A percentile compares a stretch with the other conserved stretches of the same genome.
phyloP scores from a whole-genome alignment of 2,113 vertebrate species.

The Chelonoidis abingdonii region DNA sequence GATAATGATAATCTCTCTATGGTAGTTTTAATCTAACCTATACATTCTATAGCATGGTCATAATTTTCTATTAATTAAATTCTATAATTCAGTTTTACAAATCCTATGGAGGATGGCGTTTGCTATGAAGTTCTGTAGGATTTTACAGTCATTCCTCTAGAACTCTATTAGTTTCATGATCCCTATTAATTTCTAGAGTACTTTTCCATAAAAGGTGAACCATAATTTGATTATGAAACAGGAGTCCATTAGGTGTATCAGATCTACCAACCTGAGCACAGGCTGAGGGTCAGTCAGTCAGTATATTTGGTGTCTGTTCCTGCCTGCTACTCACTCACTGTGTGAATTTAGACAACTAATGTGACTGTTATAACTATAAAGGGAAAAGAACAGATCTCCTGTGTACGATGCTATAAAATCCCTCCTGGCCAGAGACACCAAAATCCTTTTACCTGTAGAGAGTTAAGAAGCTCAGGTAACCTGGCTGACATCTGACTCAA shows the following conservation, averaged over 20 bases:
- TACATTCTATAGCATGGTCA: neutral
- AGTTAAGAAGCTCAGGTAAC: too few relatives aligned
- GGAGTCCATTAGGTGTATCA: neutral
- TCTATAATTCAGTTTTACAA: neutral
- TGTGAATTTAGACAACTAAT: accelerated
- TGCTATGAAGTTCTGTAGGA: neutral
- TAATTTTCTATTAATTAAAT: conserved; percentile 10
- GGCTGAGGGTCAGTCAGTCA: neutral
- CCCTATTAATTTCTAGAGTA: neutral
- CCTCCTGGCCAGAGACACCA: too few relatives aligned
- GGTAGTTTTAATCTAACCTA: neutral
- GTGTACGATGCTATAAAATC: too few relatives aligned
- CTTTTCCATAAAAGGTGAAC: neutral
- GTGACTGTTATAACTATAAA: too few relatives aligned
- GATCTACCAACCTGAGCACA: neutral
- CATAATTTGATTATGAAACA: neutral
- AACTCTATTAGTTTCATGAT: neutral
- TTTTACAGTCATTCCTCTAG: neutral
- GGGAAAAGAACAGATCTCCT: too few relatives aligned
- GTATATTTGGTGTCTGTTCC: neutral
- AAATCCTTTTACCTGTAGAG: too few relatives aligned
- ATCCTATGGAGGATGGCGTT: accelerated
- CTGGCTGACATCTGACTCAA: too few relatives aligned
- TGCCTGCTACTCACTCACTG: neutral
- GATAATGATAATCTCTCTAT: neutral